Evolutionary conservation across 2,113 vertebrate genomes (phyloP).

Genomic region (Oenanthe oenanthe): DNA sequence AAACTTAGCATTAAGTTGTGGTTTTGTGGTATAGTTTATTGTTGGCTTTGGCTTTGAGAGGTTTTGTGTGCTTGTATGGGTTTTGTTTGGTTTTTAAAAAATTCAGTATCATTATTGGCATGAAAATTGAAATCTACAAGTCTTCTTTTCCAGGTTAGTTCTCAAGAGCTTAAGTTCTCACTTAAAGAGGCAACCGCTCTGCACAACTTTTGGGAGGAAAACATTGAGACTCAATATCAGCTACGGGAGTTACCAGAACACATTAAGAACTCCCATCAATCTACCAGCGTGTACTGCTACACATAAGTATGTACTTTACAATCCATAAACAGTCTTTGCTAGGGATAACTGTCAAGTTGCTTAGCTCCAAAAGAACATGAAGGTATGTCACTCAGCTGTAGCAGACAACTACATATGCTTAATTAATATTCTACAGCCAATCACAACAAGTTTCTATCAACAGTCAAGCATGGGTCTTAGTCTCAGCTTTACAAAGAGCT

Average conservation of each 20-base stretch:
- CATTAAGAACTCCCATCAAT: background rate
- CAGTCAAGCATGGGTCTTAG: background rate
- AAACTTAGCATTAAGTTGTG: background rate
- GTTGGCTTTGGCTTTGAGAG: background rate
- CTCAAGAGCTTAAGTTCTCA: background rate
- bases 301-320: background rate
- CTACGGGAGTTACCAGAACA: background rate
- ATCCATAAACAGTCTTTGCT: background rate
- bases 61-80: background rate
- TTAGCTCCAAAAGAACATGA: background rate
- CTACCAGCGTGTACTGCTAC: background rate
- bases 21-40: background rate
- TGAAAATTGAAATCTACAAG: background rate
- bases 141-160: background rate
- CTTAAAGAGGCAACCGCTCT: background rate
- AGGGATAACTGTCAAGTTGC: background rate
- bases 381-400: background rate
- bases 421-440: background rate
- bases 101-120: background rate
- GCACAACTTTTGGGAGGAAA: background rate
- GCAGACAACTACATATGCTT: background rate
- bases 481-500: background rate
- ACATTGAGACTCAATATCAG: background rate
- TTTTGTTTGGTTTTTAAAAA: background rate
- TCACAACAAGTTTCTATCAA: background rate